A percentile compares a stretch with the other conserved stretches of the same genome.
phyloP scores from a whole-genome alignment of 2,888 invertebrate genomes.

The Epicampocera succincta region DNA sequence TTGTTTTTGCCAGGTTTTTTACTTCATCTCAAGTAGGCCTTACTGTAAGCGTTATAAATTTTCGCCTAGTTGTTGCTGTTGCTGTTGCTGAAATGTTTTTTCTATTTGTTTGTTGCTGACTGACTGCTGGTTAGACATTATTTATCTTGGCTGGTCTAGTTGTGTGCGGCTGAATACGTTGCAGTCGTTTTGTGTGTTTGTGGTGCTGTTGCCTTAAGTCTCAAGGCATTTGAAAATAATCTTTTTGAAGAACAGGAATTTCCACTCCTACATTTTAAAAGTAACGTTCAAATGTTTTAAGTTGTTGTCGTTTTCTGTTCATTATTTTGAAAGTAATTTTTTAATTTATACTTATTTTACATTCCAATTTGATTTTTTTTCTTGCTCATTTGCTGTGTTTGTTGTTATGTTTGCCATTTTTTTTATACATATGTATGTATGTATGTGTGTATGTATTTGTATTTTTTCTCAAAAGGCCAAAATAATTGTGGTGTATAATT shows the following conservation, averaged over 20 bases:
- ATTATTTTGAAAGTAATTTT: conserved; percentile 63
- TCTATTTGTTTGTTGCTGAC: conserved; percentile 1
- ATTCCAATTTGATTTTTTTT: conserved; percentile 39
- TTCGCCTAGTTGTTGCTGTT: conserved; percentile 65
- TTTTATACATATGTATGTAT: too few relatives aligned
- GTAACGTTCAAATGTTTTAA: conserved; percentile 57
- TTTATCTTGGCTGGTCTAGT: conserved; percentile 25
- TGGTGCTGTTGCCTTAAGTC: conserved; percentile 3
- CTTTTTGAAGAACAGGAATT: conserved; percentile 78
- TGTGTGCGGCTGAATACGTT: conserved; percentile 38
- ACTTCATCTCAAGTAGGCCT: conserved; percentile 60
- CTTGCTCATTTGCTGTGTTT: neutral
- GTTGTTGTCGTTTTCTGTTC: conserved; percentile 34
- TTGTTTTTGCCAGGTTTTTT: conserved; percentile 23
- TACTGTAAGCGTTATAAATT: conserved; percentile 70
- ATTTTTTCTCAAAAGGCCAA: conserved; percentile 45
- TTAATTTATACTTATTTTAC: conserved; percentile 56
- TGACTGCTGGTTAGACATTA: conserved; percentile 38
- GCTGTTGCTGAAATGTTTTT: conserved; percentile 8
- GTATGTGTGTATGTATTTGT: too few relatives aligned
- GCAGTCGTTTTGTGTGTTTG: neutral
- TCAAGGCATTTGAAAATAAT: conserved; percentile 55
- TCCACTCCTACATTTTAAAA: conserved; percentile 78
- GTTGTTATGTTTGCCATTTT: too few relatives aligned
- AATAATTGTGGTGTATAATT: conserved; percentile 40